phyloP scores from a whole-genome alignment of 2,113 vertebrate genomes.

The Anoura caudifer region DNA sequence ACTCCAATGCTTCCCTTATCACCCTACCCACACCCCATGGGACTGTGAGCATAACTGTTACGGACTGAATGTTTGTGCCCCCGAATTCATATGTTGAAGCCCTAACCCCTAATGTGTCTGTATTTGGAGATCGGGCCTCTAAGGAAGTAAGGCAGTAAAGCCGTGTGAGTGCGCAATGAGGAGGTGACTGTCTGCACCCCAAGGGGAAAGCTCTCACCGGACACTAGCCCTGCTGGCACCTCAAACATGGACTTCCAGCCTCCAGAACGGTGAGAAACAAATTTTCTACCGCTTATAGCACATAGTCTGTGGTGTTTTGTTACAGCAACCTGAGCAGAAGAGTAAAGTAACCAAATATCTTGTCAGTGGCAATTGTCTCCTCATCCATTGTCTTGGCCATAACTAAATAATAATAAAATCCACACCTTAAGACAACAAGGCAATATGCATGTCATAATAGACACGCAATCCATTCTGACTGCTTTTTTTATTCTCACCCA shows the following conservation, averaged over 20 bases:
- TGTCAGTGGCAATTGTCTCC: neutral
- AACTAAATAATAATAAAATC: neutral
- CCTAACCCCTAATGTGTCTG: too few species aligned
- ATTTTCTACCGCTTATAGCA: neutral
- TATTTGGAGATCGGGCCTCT: neutral
- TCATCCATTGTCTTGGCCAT: neutral
- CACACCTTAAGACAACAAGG: neutral
- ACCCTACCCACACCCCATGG: neutral
- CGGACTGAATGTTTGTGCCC: too few species aligned
- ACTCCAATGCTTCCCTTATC: neutral
- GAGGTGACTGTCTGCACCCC: neutral
- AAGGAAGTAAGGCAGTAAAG: neutral
- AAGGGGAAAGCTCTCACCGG: too few species aligned
- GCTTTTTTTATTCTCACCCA: too few species aligned
- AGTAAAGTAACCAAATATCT: neutral
- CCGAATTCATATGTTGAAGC: too few species aligned
- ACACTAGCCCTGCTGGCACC: too few species aligned
- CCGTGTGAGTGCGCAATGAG: neutral
- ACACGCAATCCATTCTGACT: neutral
- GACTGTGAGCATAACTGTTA: neutral
- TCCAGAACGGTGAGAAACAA: too few species aligned
- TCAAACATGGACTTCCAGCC: too few species aligned
- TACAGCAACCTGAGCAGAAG: neutral
- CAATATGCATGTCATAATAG: neutral
- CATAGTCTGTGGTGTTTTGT: neutral